These are phyloP conservation scores for Etheostoma spectabile DNA, from an alignment of 2,113 vertebrate genomes.

Conservation along the genomic window DNA sequence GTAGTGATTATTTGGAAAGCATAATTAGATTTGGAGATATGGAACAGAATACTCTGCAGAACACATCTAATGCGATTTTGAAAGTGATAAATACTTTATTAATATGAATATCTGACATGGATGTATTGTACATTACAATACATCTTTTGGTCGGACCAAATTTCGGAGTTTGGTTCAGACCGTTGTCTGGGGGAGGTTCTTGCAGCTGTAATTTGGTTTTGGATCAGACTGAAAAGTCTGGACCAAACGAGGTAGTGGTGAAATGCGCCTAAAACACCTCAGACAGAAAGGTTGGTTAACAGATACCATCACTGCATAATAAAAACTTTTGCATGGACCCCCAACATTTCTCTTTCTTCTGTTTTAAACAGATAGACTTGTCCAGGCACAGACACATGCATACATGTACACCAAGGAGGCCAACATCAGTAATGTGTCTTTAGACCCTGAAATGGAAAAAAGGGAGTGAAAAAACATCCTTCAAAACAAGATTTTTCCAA, in stretches of 20 bases:
- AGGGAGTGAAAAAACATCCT: background rate
- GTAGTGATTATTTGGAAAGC: conserved; percentile 64
- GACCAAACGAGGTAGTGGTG: too few relatives aligned
- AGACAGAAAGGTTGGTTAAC: background rate
- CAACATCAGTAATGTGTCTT: background rate
- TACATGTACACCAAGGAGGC: background rate
- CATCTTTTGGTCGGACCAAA: too few relatives aligned
- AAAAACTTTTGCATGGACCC: conserved; percentile 16
- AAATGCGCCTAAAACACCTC: background rate
- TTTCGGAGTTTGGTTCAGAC: too few relatives aligned
- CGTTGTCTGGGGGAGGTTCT: too few relatives aligned
- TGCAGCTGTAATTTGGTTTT: too few relatives aligned
- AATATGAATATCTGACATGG: conserved; percentile 47
- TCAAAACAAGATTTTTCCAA: conserved; percentile 14
- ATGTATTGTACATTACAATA: conserved; percentile 40
- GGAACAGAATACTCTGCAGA: conserved; percentile 43
- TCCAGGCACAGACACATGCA: background rate
- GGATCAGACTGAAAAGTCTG: too few relatives aligned
- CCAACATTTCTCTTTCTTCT: background rate
- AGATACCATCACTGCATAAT: conserved; percentile 14
- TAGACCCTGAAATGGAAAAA: conserved; percentile 8
- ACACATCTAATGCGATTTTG: conserved; percentile 59
- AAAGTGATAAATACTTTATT: conserved; percentile 62
- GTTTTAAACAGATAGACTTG: conserved; percentile 1
- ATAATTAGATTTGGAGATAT: conserved; percentile 69